Base-by-base conservation (phyloP, 2,888 invertebrate genomes). In the Polydrusus cervinus region DNA sequence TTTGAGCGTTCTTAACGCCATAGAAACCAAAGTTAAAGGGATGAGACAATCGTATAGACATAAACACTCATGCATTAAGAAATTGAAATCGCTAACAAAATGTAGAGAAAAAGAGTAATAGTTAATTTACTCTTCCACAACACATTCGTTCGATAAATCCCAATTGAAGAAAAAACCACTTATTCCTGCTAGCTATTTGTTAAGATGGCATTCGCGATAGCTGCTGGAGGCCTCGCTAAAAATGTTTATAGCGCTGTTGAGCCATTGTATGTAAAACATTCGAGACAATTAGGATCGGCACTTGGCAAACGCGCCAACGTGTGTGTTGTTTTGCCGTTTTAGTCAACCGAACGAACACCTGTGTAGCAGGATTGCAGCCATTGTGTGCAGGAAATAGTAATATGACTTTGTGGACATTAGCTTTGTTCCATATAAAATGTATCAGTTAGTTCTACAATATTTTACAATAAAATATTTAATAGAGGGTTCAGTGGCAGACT, bases 191-290 rank as follows among this genome's bases (percentile, higher is more conserved):
- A 47, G 71, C 38, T 71, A 71, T 62, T 64, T 71, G 71, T 71
- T 71, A 62, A 47, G 71, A 64, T 71, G 64, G 53, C 71, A 71
- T 55, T 16, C 62, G 9, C 20, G 71, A 71, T 71, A 51, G 69
- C 43, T 53, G 60, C 38, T 25, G 51, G 30, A 30, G 30, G 47
- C 62, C 25, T 47, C 53, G 57, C 60, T 43, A 64, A 64, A 64
- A 64, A 69, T 61, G 60, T 68, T 68, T 68, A 68, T 45, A 45
- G 62, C 64, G 74, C 62, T 66, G 45, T 66, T 72, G 66, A 34
- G 65, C 66, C 66, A 72, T 71, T 72, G 72, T 72, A 72, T 72
- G 72, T 72, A 72, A 72, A 72, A 72, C 66, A 66, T 65, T 14
- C 43, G 65, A 57, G 65, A 72, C 72, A 72, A 72, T 72, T 72